These are phyloP conservation scores for Aspidiotus destructor DNA, from an alignment of 2,888 invertebrate genomes.

Conservation along the genomic window DNA sequence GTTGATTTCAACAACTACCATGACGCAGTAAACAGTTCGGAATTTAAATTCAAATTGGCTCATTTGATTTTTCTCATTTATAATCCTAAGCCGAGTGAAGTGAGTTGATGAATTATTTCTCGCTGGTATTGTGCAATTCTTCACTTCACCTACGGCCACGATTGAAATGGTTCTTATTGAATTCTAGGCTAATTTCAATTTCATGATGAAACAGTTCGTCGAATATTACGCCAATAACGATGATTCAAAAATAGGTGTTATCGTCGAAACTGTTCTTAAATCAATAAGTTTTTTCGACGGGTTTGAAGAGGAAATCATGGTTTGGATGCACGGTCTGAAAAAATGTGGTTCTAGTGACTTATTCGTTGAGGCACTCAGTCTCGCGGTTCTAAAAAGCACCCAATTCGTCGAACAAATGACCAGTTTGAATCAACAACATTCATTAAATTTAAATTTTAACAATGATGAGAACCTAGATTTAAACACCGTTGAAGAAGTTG, in stretches of 20 bases:
- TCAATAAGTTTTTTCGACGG: conserved; percentile 20
- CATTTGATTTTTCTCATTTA: conserved; percentile 13
- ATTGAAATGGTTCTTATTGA: no score
- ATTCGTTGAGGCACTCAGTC: neutral
- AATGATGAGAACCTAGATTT: no score
- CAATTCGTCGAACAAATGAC: conserved; percentile 9
- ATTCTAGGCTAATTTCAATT: conserved; percentile 17
- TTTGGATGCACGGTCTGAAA: conserved; percentile 17
- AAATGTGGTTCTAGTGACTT: conserved; percentile 1
- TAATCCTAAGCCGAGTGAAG: conserved; percentile 13
- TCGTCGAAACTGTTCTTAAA: conserved; percentile 13
- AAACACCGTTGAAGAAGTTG: no score
- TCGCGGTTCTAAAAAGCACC: conserved; percentile 1
- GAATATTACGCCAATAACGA: neutral
- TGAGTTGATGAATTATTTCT: conserved; percentile 1
- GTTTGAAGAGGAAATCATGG: conserved; percentile 17
- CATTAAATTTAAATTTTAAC: no score
- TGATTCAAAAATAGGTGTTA: neutral
- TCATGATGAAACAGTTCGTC: conserved; percentile 15
- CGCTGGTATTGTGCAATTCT: neutral
- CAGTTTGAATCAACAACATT: neutral
- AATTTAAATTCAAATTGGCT: conserved; percentile 13
- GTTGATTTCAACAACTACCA: neutral
- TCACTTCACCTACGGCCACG: no score
- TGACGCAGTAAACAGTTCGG: neutral